Evolutionary conservation across 2,797 vertebrate genomes (phyloP), one percentile per base, ranked within the genome.

Genomic region (Acanthurus tractus): DNA sequence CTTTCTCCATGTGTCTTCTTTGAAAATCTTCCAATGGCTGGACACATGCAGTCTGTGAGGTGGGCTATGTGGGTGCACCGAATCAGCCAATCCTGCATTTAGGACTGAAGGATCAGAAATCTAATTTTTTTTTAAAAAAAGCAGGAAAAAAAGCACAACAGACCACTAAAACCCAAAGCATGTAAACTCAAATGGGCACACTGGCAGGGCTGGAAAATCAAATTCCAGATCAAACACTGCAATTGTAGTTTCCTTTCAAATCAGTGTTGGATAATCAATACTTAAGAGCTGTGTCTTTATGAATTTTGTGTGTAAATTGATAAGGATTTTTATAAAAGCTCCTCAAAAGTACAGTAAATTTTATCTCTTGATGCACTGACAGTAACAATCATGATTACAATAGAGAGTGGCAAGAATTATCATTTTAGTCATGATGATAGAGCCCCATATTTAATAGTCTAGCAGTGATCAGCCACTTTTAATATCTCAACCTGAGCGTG

Each of bases 61-160:
- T 62, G 90, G 92, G 89, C 86, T 91, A 92, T 93, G 92, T 94
- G 93, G 92, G 91, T 85, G 89, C 90, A 86, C 81, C 69, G 70
- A 57, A 81, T 82, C 67, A 86, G 91, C 92, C 93, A 88, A 84
- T 87, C 89, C 89, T 74, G 53, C 45, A 44, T 20, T n/a, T 10
- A 78, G 84, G 92, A 93, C 92, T 25, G 90, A 93, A 93, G 92
- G 91, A 93, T 91, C 75, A 81, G 50, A 89, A 88, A 88, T 88
- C 85, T 86, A 82, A 72, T 38, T 29, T 29, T 29, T 29, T 25
- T 25, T 29, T 29, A 34, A 4, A 38, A 72, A 49, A 46, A 57
- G 10, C 38, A 40, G 3, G 53, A 49, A n/a, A 14, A 62, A 81
- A 85, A 87, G 75, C 81, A 90, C 81, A 83, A 85, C 67, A 76